Evolutionary conservation across 2,113 vertebrate species (phyloP).

Genomic region (Mustelus asterias): DNA sequence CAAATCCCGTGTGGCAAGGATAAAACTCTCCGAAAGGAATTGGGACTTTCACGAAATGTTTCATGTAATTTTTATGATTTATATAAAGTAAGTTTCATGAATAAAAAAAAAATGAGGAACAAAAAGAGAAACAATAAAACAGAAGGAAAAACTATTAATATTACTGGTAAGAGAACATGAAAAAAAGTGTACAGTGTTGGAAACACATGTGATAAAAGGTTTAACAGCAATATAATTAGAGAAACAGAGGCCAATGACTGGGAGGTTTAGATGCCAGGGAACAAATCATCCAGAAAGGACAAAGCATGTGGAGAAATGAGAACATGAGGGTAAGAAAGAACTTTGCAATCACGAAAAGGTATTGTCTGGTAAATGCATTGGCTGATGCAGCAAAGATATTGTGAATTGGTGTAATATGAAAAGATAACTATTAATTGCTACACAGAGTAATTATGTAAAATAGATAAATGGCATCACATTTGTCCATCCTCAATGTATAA

Average conservation of each 20-base stretch:
- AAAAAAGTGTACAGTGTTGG: not conserved
- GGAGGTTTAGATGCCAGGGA: not conserved
- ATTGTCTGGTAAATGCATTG: not conserved
- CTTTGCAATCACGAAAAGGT: not conserved
- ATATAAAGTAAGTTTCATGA: not conserved
- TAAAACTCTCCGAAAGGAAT: not conserved
- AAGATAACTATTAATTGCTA: not conserved
- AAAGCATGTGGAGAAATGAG: not conserved
- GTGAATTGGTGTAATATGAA: not conserved
- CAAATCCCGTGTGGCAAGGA: not conserved
- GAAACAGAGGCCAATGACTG: not conserved
- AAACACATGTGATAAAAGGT: not conserved
- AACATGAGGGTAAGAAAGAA: not conserved
- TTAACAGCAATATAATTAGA: not conserved
- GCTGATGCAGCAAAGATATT: not conserved
- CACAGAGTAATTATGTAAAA: not conserved
- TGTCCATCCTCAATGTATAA: not conserved
- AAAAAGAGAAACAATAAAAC: not conserved
- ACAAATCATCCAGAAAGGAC: not conserved
- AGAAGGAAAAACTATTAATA: not conserved
- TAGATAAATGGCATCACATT: not conserved
- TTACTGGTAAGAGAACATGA: not conserved
- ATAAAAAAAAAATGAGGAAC: not conserved
- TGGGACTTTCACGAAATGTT: not conserved
- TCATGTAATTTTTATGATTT: not conserved